A percentile compares a stretch with the other conserved stretches of the same genome.
Conservation (phyloP, 2,888 invertebrate species). For the Coelogynopora nodosa region DNA sequence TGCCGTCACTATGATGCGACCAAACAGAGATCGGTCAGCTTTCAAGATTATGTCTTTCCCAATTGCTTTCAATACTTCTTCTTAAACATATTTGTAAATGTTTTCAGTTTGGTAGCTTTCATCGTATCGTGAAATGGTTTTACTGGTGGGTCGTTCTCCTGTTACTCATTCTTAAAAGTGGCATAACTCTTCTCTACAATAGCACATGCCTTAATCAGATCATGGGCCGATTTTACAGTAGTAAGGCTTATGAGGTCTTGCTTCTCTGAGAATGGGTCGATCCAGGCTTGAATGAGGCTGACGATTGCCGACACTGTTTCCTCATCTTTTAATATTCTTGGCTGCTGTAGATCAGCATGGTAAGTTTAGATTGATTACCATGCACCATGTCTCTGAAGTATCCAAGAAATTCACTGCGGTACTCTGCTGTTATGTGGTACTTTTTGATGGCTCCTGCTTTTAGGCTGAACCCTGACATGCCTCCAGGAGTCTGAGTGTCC, state of each 20-base stretch:
- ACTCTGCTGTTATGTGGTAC: slow-evolving; percentile 17
- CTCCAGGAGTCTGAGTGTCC: too few species aligned
- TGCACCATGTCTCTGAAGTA: slow-evolving; percentile 23
- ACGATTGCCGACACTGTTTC: slow-evolving; percentile 46
- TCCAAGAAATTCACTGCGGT: slow-evolving; percentile 17
- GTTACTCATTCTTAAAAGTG: slow-evolving; percentile 46
- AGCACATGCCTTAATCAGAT: slow-evolving; percentile 45
- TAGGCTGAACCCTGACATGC: neutral
- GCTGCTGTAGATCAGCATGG: slow-evolving; percentile 35
- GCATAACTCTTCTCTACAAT: slow-evolving; percentile 46
- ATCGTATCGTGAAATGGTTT: slow-evolving; percentile 48
- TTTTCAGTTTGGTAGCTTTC: slow-evolving; percentile 36
- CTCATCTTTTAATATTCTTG: slow-evolving; percentile 45
- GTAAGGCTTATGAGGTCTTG: slow-evolving; percentile 44
- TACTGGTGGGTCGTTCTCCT: slow-evolving; percentile 44
- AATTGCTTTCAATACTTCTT: slow-evolving; percentile 11
- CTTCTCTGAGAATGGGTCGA: slow-evolving; percentile 44
- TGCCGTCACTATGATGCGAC: slow-evolving; percentile 33
- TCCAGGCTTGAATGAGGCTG: slow-evolving; percentile 43
- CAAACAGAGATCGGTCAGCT: slow-evolving; percentile 45
- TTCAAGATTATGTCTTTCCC: slow-evolving; percentile 45
- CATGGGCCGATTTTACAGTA: slow-evolving; percentile 30
- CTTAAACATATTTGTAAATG: slow-evolving; percentile 35
- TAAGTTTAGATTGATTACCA: slow-evolving; percentile 30
- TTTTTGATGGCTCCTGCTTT: slow-evolving; percentile 18